phyloP scores from a whole-genome alignment of 2,888 invertebrate genomes.

The Lampropteryx suffumata region DNA sequence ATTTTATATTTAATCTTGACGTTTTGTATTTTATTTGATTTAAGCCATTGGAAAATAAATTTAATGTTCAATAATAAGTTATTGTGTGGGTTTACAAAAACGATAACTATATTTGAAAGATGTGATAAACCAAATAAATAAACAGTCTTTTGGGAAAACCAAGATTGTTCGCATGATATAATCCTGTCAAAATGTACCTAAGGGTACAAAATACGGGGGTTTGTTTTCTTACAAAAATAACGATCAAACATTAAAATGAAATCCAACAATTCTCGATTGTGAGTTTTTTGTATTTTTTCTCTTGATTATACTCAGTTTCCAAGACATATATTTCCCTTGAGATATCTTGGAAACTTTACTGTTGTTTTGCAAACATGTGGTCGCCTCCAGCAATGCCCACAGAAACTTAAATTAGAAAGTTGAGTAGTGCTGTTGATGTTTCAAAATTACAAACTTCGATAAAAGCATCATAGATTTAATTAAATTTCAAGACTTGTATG shows the following conservation, averaged over 20 bases:
- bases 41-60: too few species aligned
- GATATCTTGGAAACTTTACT: constrained; percentile 28
- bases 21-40: too few species aligned
- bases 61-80: too few species aligned
- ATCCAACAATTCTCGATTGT: not conserved
- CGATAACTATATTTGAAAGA: too few species aligned
- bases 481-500: not conserved
- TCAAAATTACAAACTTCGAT: constrained; percentile 21
- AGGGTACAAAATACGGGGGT: too few species aligned
- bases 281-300: constrained; percentile 18
- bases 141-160: too few species aligned
- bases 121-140: too few species aligned
- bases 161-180: too few species aligned
- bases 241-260: not conserved
- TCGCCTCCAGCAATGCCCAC: constrained; percentile 29
- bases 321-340: constrained; percentile 38
- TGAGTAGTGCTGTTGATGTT: constrained; percentile 34
- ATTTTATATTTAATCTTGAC: too few species aligned
- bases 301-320: constrained; percentile 28
- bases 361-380: constrained; percentile 37
- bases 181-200: too few species aligned
- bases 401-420: constrained; percentile 41
- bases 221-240: too few species aligned
- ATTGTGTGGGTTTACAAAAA: too few species aligned
- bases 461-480: not conserved